Conservation (phyloP, 35 echinoderm and acorn worm genomes). For the Stichopus chloronotus region DNA sequence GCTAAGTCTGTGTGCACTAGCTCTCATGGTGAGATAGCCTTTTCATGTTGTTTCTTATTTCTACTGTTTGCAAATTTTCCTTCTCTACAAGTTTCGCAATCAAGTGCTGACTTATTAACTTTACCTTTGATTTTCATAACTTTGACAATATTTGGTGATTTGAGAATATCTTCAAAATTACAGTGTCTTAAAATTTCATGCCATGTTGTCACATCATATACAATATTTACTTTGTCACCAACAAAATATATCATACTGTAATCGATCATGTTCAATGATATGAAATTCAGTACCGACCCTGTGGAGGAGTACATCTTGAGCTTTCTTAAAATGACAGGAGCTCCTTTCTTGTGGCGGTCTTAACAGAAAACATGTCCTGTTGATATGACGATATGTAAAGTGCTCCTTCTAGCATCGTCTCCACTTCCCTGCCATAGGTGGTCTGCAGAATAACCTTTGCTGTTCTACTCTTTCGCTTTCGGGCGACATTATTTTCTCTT, state of each 20-base stretch:
- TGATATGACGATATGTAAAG: slow-evolving; percentile 21
- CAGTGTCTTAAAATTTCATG: too few species aligned
- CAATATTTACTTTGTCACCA: background rate
- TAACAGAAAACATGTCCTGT: slow-evolving; percentile 58
- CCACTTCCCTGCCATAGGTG: background rate
- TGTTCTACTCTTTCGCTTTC: slow-evolving; percentile 17
- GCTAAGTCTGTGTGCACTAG: slow-evolving; percentile 42
- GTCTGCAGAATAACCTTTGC: background rate
- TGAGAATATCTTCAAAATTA: background rate
- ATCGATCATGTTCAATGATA: slow-evolving; percentile 19
- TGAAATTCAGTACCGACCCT: slow-evolving; percentile 26
- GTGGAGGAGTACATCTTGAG: background rate
- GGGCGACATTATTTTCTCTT: background rate
- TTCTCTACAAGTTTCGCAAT: slow-evolving; percentile 43
- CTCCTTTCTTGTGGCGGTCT: slow-evolving; percentile 36
- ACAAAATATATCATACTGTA: slow-evolving; percentile 3
- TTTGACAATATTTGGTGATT: slow-evolving; percentile 33
- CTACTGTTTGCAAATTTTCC: slow-evolving; percentile 54
- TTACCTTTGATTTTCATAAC: slow-evolving; percentile 52
- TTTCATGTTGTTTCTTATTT: slow-evolving; percentile 3
- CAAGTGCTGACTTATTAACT: background rate
- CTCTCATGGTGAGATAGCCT: background rate
- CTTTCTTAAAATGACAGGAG: background rate
- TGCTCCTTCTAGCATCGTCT: background rate
- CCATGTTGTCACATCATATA: background rate